Percentiles rank a stretch among this genome's conserved stretches.
Evolutionary conservation across 2,113 vertebrate genomes (phyloP).

Genomic region (Triplophysa rosa): DNA sequence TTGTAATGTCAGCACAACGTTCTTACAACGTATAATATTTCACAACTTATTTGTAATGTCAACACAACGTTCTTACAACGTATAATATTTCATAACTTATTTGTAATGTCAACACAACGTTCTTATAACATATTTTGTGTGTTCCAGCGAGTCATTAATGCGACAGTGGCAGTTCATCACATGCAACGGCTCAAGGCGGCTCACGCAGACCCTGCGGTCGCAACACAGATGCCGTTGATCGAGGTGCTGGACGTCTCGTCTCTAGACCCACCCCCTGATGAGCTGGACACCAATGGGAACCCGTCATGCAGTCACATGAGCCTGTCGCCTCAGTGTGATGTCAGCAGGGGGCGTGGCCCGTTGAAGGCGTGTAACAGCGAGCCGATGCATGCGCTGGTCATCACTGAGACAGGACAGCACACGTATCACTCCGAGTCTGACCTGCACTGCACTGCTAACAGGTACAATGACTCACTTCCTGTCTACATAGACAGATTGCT

Average conservation of each 20-base stretch:
- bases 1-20: neutral
- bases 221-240: constrained; percentile 52
- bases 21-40: neutral
- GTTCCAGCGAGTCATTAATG: constrained; percentile 87
- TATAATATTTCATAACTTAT: neutral
- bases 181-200: constrained; percentile 86
- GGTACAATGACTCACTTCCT: constrained; percentile 2
- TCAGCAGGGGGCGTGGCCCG: constrained; percentile 38
- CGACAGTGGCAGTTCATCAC: constrained; percentile 79
- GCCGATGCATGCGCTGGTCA: constrained; percentile 32
- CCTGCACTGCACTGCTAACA: constrained; percentile 18
- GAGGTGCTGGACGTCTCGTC: constrained; percentile 57
- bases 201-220: constrained; percentile 40
- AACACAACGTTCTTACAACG: constrained; percentile 19
- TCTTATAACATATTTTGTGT: constrained; percentile 32
- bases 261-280: constrained; percentile 19
- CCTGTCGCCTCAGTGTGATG: constrained; percentile 29
- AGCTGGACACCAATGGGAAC: constrained; percentile 65
- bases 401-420: constrained; percentile 42
- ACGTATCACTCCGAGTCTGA: constrained; percentile 53
- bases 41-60: neutral
- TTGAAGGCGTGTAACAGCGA: constrained; percentile 57
- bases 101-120: neutral
- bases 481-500: neutral
- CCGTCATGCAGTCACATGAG: fast-evolving